A percentile compares a stretch with the other conserved stretches of the same genome.
Conservation (phyloP, 2,888 invertebrate species). For the Chaetoderma sp. region DNA sequence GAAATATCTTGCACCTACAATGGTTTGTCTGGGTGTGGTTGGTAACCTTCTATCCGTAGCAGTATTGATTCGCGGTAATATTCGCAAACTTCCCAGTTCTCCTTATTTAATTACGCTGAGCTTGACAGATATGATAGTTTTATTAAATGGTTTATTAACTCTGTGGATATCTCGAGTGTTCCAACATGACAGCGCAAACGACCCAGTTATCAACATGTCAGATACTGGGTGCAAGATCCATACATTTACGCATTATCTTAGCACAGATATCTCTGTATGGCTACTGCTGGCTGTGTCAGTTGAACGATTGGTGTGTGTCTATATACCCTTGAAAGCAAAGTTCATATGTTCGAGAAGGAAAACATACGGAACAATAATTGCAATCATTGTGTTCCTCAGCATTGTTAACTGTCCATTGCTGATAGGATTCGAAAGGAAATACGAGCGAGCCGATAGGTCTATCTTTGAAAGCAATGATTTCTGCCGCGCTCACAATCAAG, state of each 20-base stretch:
- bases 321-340: neutral
- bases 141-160: neutral
- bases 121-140: neutral
- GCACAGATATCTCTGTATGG: neutral
- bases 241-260: neutral
- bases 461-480: too few relatives aligned
- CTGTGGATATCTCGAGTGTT: neutral
- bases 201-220: neutral
- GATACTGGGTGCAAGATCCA: constrained; percentile 5
- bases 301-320: neutral
- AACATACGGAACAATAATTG: neutral
- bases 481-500: too few relatives aligned
- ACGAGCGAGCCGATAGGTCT: too few relatives aligned
- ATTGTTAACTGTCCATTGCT: too few relatives aligned
- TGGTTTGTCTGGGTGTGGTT: too few relatives aligned
- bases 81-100: too few relatives aligned
- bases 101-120: neutral
- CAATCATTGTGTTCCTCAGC: neutral
- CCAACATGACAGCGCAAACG: neutral
- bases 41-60: too few relatives aligned
- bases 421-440: neutral
- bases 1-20: too few relatives aligned
- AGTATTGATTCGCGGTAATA: too few relatives aligned
- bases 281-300: neutral
- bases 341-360: neutral